Conservation (phyloP, 1,140 invertebrate genomes). For the Drosophila pruinosa region DNA sequence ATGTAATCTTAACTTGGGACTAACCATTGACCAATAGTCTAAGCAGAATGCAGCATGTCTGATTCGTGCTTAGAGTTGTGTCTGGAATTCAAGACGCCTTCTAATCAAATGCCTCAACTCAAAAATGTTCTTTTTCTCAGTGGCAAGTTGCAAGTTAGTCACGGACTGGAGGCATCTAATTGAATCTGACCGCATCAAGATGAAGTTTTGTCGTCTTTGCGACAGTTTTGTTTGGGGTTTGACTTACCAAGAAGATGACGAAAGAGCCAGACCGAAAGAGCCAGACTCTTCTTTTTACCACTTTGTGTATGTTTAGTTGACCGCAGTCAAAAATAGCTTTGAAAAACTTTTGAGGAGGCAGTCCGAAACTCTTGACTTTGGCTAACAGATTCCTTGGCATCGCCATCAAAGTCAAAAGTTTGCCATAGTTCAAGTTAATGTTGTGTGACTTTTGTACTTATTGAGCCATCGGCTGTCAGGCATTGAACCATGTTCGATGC, state of each 20-base stretch:
- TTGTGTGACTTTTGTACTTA: slow-evolving; percentile 76
- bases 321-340: slow-evolving; percentile 80
- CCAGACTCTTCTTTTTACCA: slow-evolving; percentile 8
- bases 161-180: slow-evolving; percentile 50
- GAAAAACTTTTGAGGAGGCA: slow-evolving; percentile 53
- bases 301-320: slow-evolving; percentile 79
- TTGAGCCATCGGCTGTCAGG: slow-evolving; percentile 34
- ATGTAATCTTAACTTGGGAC: slow-evolving; percentile 55
- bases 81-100: slow-evolving; percentile 43
- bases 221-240: slow-evolving; percentile 67
- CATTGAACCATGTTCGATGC: slow-evolving; percentile 68
- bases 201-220: slow-evolving; percentile 70
- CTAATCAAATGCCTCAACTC: slow-evolving; percentile 53
- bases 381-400: slow-evolving; percentile 51
- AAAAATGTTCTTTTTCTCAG: background rate
- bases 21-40: slow-evolving; percentile 48
- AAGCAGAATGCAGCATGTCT: slow-evolving; percentile 8
- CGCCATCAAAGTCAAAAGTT: slow-evolving; percentile 78
- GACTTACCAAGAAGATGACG: background rate
- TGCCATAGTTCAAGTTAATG: slow-evolving; percentile 80
- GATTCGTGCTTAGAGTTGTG: background rate
- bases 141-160: slow-evolving; percentile 11
- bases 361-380: slow-evolving; percentile 32
- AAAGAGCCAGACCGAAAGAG: background rate
- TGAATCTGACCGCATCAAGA: slow-evolving; percentile 75